A percentile compares a stretch with the other conserved stretches of the same genome.
Evolutionary conservation across 2,797 vertebrate genomes (phyloP).

Genomic region (Peromyscus eremicus): DNA sequence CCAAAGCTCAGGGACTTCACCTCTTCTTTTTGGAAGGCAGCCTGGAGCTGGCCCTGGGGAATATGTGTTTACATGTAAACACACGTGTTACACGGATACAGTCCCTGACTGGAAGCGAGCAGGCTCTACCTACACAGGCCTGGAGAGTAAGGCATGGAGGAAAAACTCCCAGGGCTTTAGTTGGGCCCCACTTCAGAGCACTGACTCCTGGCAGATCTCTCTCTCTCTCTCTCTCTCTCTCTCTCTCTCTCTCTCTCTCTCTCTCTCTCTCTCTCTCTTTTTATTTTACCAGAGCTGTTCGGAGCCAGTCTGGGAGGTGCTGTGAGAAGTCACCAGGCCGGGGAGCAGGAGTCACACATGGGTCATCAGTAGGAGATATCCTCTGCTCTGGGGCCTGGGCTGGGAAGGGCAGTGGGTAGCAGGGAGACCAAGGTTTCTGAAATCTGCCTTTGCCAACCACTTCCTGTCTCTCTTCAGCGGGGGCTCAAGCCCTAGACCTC

Average conservation of each 20-base stretch:
- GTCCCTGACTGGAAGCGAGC: slow-evolving; percentile 62
- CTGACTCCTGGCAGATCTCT: slow-evolving; percentile 9
- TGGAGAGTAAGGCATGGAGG: neutral
- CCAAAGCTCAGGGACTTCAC: slow-evolving; percentile 38
- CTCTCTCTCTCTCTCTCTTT: neutral
- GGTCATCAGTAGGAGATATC: slow-evolving; percentile 9
- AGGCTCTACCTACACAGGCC: slow-evolving; percentile 58
- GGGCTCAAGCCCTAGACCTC: slow-evolving; percentile 81
- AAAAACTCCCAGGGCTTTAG: slow-evolving; percentile 7
- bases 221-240: too few species aligned
- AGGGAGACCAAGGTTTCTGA: slow-evolving; percentile 67
- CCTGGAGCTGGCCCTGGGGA: slow-evolving; percentile 75
- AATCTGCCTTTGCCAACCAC: slow-evolving; percentile 80
- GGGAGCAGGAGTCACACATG: neutral
- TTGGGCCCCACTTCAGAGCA: slow-evolving; percentile 31
- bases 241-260: neutral
- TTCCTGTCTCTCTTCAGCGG: slow-evolving; percentile 84
- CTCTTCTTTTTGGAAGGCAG: slow-evolving; percentile 80
- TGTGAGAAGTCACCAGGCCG: slow-evolving; percentile 49
- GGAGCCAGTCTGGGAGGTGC: slow-evolving; percentile 32
- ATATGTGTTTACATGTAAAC: slow-evolving; percentile 82
- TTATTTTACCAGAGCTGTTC: neutral
- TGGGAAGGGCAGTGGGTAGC: slow-evolving; percentile 68
- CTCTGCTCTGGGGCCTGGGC: slow-evolving; percentile 31
- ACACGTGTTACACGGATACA: slow-evolving; percentile 77